Evolutionary conservation across 1,140 invertebrate species (phyloP).

Genomic region (Subanguina moxae): DNA sequence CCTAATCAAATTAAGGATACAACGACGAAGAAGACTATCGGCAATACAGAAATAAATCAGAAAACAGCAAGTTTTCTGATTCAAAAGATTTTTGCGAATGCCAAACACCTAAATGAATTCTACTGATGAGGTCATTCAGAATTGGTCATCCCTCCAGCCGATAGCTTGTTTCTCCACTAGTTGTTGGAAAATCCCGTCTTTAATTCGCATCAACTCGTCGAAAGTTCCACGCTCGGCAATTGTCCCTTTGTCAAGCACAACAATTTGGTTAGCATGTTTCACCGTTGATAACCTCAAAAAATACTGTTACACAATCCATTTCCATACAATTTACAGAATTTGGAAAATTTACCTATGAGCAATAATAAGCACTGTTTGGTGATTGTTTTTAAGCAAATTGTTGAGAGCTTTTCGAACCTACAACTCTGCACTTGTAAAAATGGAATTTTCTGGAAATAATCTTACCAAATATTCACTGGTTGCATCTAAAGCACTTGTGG

Average conservation of each 20-base stretch:
- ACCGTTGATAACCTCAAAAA: constrained; percentile 65
- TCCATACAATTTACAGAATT: not conserved
- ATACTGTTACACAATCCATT: constrained; percentile 18
- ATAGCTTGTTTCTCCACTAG: constrained; percentile 62
- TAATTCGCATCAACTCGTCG: constrained; percentile 61
- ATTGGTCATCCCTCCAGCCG: constrained; percentile 40
- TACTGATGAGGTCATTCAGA: constrained; percentile 6
- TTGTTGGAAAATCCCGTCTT: constrained; percentile 60
- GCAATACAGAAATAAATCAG: too few relatives aligned
- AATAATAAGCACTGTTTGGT: constrained; percentile 58
- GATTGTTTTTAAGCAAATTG: constrained; percentile 59
- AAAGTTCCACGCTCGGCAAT: constrained; percentile 64
- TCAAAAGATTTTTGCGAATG: too few relatives aligned
- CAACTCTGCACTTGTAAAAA: too few relatives aligned
- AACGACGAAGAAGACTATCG: too few relatives aligned
- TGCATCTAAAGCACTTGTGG: constrained; percentile 63
- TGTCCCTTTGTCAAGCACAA: constrained; percentile 63
- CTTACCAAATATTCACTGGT: constrained; percentile 60
- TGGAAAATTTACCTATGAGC: constrained; percentile 46
- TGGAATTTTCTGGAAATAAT: not conserved
- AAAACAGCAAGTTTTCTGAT: too few relatives aligned
- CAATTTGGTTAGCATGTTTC: constrained; percentile 66
- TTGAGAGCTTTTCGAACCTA: constrained; percentile 61
- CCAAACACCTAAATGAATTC: too few relatives aligned
- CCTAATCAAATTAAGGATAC: too few relatives aligned